phyloP scores from a whole-genome alignment of 2,888 invertebrate genomes.

The Lycaena phlaeas region DNA sequence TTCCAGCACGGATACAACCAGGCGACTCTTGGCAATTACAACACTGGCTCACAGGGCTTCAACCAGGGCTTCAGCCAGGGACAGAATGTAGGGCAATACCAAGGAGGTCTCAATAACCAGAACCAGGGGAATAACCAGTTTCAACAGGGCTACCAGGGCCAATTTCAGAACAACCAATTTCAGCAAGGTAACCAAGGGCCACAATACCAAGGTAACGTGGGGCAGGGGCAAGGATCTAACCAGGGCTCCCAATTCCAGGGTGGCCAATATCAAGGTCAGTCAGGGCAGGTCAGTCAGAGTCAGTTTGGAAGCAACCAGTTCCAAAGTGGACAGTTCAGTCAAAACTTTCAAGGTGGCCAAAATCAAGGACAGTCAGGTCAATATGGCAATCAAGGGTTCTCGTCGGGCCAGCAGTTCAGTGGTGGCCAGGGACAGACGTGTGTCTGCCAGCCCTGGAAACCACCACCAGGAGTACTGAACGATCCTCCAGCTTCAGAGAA shows the following conservation, averaged over 20 bases:
- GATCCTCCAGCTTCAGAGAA: slow-evolving; percentile 25
- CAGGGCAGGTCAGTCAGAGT: background rate
- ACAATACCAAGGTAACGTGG: background rate
- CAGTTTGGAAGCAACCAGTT: background rate
- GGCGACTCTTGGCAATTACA: slow-evolving; percentile 20
- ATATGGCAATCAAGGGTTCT: background rate
- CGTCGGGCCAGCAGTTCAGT: slow-evolving; percentile 21
- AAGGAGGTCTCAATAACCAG: background rate
- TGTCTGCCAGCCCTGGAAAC: slow-evolving; percentile 59
- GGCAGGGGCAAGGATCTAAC: background rate
- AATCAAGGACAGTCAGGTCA: slow-evolving; percentile 13
- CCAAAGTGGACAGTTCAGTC: slow-evolving; percentile 10
- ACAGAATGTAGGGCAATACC: background rate
- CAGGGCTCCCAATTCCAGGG: background rate
- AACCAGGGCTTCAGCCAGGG: background rate
- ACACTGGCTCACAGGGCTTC: slow-evolving; percentile 7
- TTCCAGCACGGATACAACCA: slow-evolving; percentile 28
- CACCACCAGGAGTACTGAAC: slow-evolving; percentile 30
- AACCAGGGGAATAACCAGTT: background rate
- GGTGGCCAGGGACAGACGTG: slow-evolving; percentile 44
- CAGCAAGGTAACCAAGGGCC: background rate
- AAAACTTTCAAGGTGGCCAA: slow-evolving; percentile 8
- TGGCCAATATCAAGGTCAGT: background rate
- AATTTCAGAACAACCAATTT: background rate
- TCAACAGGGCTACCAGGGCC: background rate